These are phyloP conservation scores for Buphagus erythrorhynchus DNA, from an alignment of 2,797 vertebrate genomes.

Conservation along the genomic window DNA sequence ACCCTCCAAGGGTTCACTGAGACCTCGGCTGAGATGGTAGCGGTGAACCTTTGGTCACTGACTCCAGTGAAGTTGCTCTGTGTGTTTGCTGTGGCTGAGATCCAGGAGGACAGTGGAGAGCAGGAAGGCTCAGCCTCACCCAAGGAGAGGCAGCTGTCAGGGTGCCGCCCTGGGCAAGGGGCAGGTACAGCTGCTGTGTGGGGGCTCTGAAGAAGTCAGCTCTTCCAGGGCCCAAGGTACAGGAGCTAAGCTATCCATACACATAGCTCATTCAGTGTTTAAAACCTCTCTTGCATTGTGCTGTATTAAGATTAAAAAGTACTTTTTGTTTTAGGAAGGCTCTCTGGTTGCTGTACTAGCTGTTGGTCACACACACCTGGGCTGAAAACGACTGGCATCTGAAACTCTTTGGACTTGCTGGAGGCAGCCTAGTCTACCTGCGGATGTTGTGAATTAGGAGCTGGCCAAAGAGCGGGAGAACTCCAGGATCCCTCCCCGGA, in stretches of 20 bases:
- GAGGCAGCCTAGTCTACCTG: background rate
- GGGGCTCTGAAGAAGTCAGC: background rate
- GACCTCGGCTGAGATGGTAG: background rate
- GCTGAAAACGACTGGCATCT: background rate
- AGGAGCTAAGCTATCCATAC: background rate
- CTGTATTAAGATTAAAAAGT: background rate
- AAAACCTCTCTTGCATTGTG: background rate
- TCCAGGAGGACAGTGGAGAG: background rate
- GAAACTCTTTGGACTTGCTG: background rate
- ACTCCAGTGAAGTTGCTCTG: background rate
- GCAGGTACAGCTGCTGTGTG: background rate
- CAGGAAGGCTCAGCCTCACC: background rate
- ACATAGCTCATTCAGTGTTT: background rate
- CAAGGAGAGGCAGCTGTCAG: background rate
- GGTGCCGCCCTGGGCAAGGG: fast-evolving
- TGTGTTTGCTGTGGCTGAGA: conserved; percentile 7
- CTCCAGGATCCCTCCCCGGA: background rate
- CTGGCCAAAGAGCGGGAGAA: background rate
- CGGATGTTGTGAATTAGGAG: conserved; percentile 36
- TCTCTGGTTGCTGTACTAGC: background rate
- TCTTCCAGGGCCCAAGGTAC: background rate
- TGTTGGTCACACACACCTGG: background rate
- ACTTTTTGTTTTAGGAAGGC: conserved; percentile 42
- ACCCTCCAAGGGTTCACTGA: background rate
- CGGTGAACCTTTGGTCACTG: background rate